phyloP scores from a whole-genome alignment of 2,113 vertebrate genomes.

The Catharus bicknelli region DNA sequence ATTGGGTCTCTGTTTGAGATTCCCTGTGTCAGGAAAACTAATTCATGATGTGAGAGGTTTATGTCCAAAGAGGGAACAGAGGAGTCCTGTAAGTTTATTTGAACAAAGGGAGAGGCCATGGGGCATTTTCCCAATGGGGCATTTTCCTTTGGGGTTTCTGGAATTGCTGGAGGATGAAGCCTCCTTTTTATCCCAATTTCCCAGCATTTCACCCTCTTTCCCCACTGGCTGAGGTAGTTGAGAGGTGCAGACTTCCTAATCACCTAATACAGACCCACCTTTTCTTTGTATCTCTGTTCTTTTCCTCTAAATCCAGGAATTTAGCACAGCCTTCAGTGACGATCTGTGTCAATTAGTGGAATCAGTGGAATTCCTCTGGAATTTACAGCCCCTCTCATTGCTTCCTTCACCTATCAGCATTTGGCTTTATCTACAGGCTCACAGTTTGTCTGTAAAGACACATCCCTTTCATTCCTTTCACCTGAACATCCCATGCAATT shows the following conservation, averaged over 20 bases:
- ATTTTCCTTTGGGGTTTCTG: neutral
- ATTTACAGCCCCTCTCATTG: neutral
- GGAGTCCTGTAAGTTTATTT: neutral
- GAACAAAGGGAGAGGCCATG: neutral
- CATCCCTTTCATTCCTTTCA: neutral
- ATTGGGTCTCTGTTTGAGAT: neutral
- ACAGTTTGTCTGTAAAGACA: neutral
- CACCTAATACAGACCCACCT: neutral
- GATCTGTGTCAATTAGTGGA: neutral
- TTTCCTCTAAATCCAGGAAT: neutral
- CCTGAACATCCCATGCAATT: neutral
- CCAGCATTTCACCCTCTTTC: neutral
- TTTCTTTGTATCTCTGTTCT: neutral
- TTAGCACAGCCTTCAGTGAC: neutral
- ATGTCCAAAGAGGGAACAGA: neutral
- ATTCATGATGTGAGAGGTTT: neutral
- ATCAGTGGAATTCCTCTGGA: neutral
- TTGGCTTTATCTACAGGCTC: neutral
- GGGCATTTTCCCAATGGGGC: neutral
- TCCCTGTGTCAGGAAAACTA: neutral
- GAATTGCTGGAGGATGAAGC: neutral
- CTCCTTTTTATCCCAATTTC: neutral
- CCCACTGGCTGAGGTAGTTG: neutral
- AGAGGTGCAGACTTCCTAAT: neutral
- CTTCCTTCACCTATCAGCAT: neutral